Base-by-base conservation (phyloP, 2,113 vertebrate species). In the Puma concolor region DNA sequence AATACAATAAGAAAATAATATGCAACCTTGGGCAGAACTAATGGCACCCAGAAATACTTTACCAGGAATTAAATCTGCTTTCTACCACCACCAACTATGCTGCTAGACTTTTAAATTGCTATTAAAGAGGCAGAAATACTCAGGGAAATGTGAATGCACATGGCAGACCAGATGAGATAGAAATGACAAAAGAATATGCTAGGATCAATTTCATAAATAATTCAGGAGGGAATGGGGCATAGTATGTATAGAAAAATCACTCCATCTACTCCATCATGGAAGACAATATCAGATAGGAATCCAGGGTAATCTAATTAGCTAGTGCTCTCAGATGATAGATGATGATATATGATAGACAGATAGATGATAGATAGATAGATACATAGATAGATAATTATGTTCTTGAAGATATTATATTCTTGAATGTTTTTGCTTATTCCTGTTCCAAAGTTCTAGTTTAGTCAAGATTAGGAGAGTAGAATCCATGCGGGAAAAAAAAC, bases 171-270 rank as follows among this genome's bases (percentile, higher is more conserved):
- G n/a, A 60, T 82, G 25, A 88, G 5, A 54, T 31, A n/a, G n/a
- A 72, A 96, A 36, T 29, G 25, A 89, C 17, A 95, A 69, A 33
- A 89, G 21, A 83, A 92, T 64, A 71, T 48, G 13, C 29, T 74
- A 86, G 29, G 41, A 33, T 77, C 57, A n/a, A 81, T 95, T 92
- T 95, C 33, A 95, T 66, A 92, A 91, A 82, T 72, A 84, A 92
- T 90, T 91, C 38, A 79, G 7, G 52, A 96, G 92, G 36, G 10
- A 86, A 38, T 82, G 21, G 2, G 88, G 7, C 54, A 31, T 41
- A 91, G 69, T 79, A 31, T 71, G 38, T 29, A 64, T 25, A 63
- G 33, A 77, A 85, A 95, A 79, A 41, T 57, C 4, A 89, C 44
- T 80, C 29, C 66, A 92, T 29, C 71, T 9, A 44, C 44, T 44